These are phyloP conservation scores for Cantharis flavilabris DNA, from an alignment of 2,888 invertebrate genomes.

Conservation along the genomic window DNA sequence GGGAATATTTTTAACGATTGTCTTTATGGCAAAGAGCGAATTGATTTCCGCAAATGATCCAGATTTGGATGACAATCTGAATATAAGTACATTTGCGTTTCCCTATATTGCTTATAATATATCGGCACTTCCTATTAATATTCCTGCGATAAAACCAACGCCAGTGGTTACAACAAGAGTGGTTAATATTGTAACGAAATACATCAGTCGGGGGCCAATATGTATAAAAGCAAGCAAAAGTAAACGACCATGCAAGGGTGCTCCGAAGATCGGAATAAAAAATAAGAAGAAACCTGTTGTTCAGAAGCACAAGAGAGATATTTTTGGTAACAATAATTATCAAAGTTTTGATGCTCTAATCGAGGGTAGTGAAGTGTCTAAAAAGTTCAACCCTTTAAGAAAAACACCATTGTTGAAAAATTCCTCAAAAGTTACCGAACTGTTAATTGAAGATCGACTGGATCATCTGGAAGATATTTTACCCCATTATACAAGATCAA, in stretches of 20 bases:
- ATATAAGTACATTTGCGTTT: neutral
- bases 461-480: slow-evolving; percentile 52
- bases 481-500: slow-evolving; percentile 50
- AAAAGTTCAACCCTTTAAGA: slow-evolving; percentile 19
- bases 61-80: neutral
- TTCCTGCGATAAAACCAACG: slow-evolving; percentile 44
- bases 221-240: slow-evolving; percentile 49
- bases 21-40: neutral
- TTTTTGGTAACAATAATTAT: slow-evolving; percentile 29
- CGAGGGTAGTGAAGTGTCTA: slow-evolving; percentile 40
- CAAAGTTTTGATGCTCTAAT: slow-evolving; percentile 1
- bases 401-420: slow-evolving; percentile 42
- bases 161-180: slow-evolving; percentile 50
- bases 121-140: slow-evolving; percentile 11
- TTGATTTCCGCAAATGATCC: neutral
- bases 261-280: slow-evolving; percentile 1
- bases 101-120: neutral
- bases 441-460: slow-evolving; percentile 52
- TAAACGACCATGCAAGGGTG: slow-evolving; percentile 32
- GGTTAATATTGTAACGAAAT: slow-evolving; percentile 49
- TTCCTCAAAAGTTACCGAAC: slow-evolving; percentile 39
- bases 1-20: neutral
- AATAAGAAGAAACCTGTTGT: neutral
- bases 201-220: slow-evolving; percentile 50
- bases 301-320: slow-evolving; percentile 24